Evolutionary conservation across 2,113 vertebrate genomes (phyloP), one percentile per base, ranked within the genome.

Genomic region (Tyrannus savana): DNA sequence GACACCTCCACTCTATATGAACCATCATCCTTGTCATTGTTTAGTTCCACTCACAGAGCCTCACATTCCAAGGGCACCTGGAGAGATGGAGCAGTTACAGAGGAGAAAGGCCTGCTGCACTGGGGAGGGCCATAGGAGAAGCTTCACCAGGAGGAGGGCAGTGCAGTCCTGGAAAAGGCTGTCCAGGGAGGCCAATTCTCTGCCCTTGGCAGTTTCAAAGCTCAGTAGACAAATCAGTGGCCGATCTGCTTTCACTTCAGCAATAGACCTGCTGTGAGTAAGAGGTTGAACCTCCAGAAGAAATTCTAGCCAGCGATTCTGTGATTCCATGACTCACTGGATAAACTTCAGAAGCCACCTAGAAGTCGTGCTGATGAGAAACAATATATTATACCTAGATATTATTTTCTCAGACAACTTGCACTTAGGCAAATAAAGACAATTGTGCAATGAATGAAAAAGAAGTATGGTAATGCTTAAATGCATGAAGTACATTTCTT

Each of bases 191-290:
- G 16, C 7, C 10, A 30, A 25, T 60, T 88, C 55, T 66, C 50
- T 73, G 14, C 2, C 22, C 21, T 8, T 47, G 23, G 23, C 17
- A 83, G 59, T 66, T 63, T 49, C 71, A 44, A 37, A 80, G 10
- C 42, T 50, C 0, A 0, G 23, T 75, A 42, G 33, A 37, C 7
- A 80, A 80, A 84, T 22, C 1, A 0, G 3, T 25, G 27, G 30
- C 23, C 84, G 49, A 68, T 10, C 17, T 42, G 5, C 11, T 77
- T 50, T 46, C 47, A 8, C 7, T 82, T 66, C 42, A 49, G 14
- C 41, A 84, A 25, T 17, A 62, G 8, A 8, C 31, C 21, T 91
- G 35, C 44, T 64, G 10, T 9, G 3, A 72, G 35, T 15, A 22
- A 13, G 10, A 84, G 8, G 12, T 1, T 58, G 37, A 49, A 62